These are phyloP conservation scores for Apodemia duryi DNA, from an alignment of 2,888 invertebrate species.

Conservation along the genomic window DNA sequence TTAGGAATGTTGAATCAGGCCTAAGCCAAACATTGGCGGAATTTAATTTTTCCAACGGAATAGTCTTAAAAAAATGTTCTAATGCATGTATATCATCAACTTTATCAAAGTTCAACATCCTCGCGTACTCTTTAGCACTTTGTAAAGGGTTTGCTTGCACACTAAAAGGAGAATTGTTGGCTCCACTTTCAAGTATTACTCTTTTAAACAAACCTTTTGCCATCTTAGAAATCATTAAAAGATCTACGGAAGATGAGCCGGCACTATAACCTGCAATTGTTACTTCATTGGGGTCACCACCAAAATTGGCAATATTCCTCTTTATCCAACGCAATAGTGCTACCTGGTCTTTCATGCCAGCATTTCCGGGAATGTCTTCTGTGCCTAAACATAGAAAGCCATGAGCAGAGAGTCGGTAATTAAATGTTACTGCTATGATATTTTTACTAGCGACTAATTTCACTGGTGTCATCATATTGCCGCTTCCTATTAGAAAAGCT, in stretches of 20 bases:
- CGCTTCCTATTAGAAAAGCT: slow-evolving; percentile 49
- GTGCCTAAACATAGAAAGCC: slow-evolving; percentile 38
- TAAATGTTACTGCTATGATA: slow-evolving; percentile 45
- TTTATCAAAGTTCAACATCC: slow-evolving; percentile 34
- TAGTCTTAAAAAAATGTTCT: slow-evolving; percentile 45
- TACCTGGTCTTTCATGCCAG: slow-evolving; percentile 43
- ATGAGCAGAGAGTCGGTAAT: slow-evolving; percentile 44
- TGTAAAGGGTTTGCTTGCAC: slow-evolving; percentile 37
- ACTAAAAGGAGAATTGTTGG: slow-evolving; percentile 30
- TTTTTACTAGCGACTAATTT: slow-evolving; percentile 39
- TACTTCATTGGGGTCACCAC: slow-evolving; percentile 41
- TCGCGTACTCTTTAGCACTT: slow-evolving; percentile 36
- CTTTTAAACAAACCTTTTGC: slow-evolving; percentile 34
- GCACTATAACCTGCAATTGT: slow-evolving; percentile 43
- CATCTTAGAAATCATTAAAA: slow-evolving; percentile 36
- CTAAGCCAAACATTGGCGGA: slow-evolving; percentile 29
- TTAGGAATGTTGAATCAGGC: slow-evolving; percentile 33
- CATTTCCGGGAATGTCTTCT: slow-evolving; percentile 38
- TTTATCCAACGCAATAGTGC: slow-evolving; percentile 40
- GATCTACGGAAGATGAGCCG: slow-evolving; percentile 36
- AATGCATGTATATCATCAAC: slow-evolving; percentile 40
- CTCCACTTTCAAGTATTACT: slow-evolving; percentile 37
- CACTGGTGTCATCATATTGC: slow-evolving; percentile 37
- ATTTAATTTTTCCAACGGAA: slow-evolving; percentile 37
- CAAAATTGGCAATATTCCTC: slow-evolving; percentile 39